These are phyloP conservation scores for Microcebus tavaratra DNA, from an alignment of 2,113 vertebrate species.

Conservation along the genomic window DNA sequence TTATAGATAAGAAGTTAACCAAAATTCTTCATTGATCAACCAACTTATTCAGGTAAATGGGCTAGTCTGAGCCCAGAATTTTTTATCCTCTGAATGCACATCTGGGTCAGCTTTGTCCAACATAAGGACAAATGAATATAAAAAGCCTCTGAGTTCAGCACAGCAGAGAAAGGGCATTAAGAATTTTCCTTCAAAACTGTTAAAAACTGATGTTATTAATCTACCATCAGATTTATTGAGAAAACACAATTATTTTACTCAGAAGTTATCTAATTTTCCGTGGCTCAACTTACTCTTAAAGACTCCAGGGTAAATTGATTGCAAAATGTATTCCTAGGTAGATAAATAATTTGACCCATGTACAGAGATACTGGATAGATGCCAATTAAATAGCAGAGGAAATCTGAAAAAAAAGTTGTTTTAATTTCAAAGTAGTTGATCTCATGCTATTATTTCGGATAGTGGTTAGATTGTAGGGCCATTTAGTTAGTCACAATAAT, in stretches of 20 bases:
- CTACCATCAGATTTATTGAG: not conserved
- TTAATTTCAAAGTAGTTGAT: conserved; percentile 39
- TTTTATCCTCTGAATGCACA: not conserved
- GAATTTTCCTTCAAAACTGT: not conserved
- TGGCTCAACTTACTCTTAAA: not conserved
- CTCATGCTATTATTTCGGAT: not conserved
- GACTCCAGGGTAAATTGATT: not conserved
- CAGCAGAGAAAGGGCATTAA: not conserved
- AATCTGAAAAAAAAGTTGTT: not conserved
- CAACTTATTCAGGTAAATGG: not conserved
- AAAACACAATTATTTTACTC: not conserved
- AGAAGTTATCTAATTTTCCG: not conserved
- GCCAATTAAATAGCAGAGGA: not conserved
- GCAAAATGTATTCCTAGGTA: conserved; percentile 3
- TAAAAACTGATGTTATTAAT: not conserved
- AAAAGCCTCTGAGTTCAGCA: not conserved
- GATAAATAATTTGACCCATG: conserved; percentile 24
- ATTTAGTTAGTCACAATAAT: not conserved
- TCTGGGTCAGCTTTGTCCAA: not conserved
- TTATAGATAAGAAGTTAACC: not conserved
- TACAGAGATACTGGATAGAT: not conserved
- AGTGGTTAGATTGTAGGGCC: not conserved
- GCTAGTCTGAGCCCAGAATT: not conserved
- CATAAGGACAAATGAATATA: not conserved
- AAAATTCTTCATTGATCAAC: not conserved